Evolutionary conservation across 2,113 vertebrate species (phyloP).

Genomic region (Macrotus californicus): DNA sequence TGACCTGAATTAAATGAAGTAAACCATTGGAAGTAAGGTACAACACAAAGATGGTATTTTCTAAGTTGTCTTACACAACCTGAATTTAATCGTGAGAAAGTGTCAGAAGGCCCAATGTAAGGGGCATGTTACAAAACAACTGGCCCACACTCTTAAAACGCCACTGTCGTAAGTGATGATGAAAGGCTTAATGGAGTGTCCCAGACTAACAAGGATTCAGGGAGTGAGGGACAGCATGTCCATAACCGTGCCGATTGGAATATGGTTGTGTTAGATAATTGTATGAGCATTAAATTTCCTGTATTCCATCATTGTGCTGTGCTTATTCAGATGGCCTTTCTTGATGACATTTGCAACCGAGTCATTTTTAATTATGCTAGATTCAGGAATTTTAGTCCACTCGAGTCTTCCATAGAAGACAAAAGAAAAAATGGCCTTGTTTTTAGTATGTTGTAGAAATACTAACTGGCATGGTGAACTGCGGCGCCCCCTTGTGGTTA

Average conservation of each 20-base stretch:
- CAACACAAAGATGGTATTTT: background rate
- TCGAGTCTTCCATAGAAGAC: background rate
- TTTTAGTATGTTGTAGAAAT: background rate
- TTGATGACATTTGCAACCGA: background rate
- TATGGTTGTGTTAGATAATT: background rate
- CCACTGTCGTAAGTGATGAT: background rate
- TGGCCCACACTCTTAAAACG: background rate
- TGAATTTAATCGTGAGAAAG: background rate
- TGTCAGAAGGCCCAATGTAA: background rate
- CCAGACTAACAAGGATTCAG: background rate
- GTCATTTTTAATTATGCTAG: background rate
- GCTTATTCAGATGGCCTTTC: background rate
- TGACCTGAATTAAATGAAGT: background rate
- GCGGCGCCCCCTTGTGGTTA: slow-evolving; percentile 40
- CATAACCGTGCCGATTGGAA: background rate
- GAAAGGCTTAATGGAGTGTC: background rate
- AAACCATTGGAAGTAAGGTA: background rate
- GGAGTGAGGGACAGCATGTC: background rate
- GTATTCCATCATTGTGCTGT: background rate
- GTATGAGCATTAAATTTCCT: background rate
- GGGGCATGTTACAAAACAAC: background rate
- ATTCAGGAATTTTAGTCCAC: background rate
- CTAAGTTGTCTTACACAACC: background rate
- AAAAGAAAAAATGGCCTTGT: background rate
- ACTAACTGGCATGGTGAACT: background rate